Evolutionary conservation across 1,140 invertebrate genomes (phyloP).

Genomic region (Zophobas atratus): DNA sequence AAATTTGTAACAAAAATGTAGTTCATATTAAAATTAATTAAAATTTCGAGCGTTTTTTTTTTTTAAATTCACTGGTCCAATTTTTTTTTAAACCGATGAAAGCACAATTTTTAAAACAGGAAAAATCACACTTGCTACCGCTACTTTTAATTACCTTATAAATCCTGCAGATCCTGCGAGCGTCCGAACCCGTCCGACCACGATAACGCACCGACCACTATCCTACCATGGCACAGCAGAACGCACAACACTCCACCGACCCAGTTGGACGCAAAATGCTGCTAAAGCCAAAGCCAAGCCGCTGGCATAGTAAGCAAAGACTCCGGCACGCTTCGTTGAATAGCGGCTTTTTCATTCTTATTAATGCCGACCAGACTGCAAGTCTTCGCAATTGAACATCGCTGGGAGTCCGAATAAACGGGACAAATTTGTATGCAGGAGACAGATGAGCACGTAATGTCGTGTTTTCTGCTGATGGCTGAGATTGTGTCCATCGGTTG

Average conservation of each 20-base stretch:
- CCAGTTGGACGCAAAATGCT: slow-evolving; percentile 7
- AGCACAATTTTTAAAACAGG: neutral
- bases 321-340: slow-evolving; percentile 32
- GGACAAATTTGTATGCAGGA: slow-evolving; percentile 17
- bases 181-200: neutral
- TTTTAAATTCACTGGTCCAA: no score
- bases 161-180: slow-evolving; percentile 6
- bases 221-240: slow-evolving; percentile 9
- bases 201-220: slow-evolving; percentile 27
- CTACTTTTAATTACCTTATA: slow-evolving; percentile 40
- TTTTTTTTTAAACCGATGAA: neutral
- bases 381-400: slow-evolving; percentile 13
- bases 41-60: no score
- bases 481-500: slow-evolving; percentile 16
- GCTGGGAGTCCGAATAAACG: slow-evolving; percentile 26
- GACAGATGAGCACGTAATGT: slow-evolving; percentile 23
- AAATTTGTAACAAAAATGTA: no score
- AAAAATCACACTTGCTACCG: no score
- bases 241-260: slow-evolving; percentile 21
- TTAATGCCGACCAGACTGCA: slow-evolving; percentile 28
- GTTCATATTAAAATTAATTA: no score
- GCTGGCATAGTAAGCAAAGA: slow-evolving; percentile 21
- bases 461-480: slow-evolving; percentile 3
- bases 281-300: slow-evolving; percentile 14
- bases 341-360: slow-evolving; percentile 23